These are phyloP conservation scores for Agonopterix heracliana DNA, from an alignment of 2,888 invertebrate species.

Conservation along the genomic window DNA sequence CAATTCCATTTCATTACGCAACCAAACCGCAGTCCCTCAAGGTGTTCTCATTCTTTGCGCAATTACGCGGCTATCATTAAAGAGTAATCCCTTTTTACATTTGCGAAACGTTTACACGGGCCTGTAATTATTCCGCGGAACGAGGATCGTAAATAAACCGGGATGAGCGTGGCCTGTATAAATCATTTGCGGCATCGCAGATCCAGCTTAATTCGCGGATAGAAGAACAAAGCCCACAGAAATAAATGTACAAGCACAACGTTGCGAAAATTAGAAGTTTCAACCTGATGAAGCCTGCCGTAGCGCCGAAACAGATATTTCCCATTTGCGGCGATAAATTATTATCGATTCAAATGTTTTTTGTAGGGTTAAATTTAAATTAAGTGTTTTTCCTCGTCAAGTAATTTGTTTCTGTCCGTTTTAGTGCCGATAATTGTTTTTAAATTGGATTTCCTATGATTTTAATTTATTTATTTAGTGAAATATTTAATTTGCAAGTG, in stretches of 20 bases:
- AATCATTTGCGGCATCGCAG: slow-evolving; percentile 61
- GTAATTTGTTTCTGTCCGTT: too few species aligned
- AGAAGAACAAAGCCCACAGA: slow-evolving; percentile 68
- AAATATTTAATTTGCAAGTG: too few species aligned
- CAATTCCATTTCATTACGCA: slow-evolving; percentile 14
- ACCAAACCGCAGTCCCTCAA: slow-evolving; percentile 13
- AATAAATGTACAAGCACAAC: slow-evolving; percentile 52
- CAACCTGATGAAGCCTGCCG: background rate
- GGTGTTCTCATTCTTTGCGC: slow-evolving; percentile 34
- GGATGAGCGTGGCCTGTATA: slow-evolving; percentile 70
- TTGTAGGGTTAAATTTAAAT: background rate
- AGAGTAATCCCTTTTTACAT: slow-evolving; percentile 66
- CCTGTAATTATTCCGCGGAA: slow-evolving; percentile 68
- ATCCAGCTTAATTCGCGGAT: slow-evolving; percentile 67
- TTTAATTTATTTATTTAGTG: too few species aligned
- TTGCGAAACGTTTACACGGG: slow-evolving; percentile 60
- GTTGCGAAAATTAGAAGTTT: background rate
- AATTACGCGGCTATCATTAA: slow-evolving; percentile 55
- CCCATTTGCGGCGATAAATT: slow-evolving; percentile 45
- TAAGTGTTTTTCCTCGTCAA: too few species aligned
- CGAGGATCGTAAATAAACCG: slow-evolving; percentile 68
- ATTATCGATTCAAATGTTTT: slow-evolving; percentile 17
- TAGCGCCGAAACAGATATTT: slow-evolving; percentile 27
- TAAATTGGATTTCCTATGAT: too few species aligned
- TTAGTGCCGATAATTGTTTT: too few species aligned